Base-by-base conservation (phyloP, 2,797 vertebrate genomes). In the Telmatherina bonti region DNA sequence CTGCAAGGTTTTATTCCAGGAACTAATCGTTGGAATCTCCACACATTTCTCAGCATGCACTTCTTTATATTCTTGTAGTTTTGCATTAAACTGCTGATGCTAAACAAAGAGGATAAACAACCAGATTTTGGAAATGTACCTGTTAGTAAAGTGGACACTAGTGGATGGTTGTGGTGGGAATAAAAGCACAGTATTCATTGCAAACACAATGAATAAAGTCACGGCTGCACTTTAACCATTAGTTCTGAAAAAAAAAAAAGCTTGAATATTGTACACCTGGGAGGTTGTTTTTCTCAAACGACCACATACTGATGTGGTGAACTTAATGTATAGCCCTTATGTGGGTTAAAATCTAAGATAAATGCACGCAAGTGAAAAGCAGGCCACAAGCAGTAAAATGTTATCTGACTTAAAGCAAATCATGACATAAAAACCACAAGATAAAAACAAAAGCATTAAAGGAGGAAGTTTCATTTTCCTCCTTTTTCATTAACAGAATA, bases 1-100 rank as follows among this genome's bases (percentile, higher is more conserved):
- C 60, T 64, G 56, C 63, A 63, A 18, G 53, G 68, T 51, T 71
- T 77, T 30, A 76, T 78, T 80, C 31, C 76, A 79, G 62, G 57
- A 70, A 54, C 26, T 57, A n/a, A 64, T 81, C 56, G 5, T 30
- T 59, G 33, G 56, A 36, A 41, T 62, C 52, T 47, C 7, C 33
- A 22, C 2, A 51, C 59, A 26, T 29, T 38, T 60, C 71, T 38
- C 24, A 45, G 61, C 1, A 26, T 27, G 27, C 67, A 71, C 62
- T 75, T 56, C 52, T 67, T 15, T 1, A 2, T 24, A 35, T 41
- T 59, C 57, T 52, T 22, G 67, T 38, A 24, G 20, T 52, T 26
- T 57, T 2, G 1, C 36, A 61, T 71, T 53, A 53, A 65, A 54
- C 3, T 10, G 15, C n/a, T 9, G 13, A 24, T 11, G 24, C 29